phyloP scores from a whole-genome alignment of 1,140 invertebrate species.

The Leucophenga varia region DNA sequence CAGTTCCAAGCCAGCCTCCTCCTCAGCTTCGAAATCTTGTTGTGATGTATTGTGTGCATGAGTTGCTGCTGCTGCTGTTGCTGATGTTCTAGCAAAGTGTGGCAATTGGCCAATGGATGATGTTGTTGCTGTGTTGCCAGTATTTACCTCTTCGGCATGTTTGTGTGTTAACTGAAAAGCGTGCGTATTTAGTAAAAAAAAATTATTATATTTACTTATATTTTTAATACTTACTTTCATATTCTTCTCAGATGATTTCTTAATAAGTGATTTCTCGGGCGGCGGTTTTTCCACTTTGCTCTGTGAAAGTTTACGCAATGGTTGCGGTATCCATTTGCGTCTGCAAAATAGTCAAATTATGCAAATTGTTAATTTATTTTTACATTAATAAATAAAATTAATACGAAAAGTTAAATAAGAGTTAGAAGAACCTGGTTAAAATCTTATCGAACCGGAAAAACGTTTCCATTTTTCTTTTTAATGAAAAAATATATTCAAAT shows the following conservation, averaged over 20 bases:
- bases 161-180: conserved; percentile 41
- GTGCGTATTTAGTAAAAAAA: too few species aligned
- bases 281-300: conserved; percentile 79
- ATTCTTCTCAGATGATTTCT: conserved; percentile 77
- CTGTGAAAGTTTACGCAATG: conserved; percentile 85
- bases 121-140: conserved; percentile 27
- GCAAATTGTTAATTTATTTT: too few species aligned
- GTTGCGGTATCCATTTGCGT: conserved; percentile 89
- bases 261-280: conserved; percentile 67
- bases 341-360: too few species aligned
- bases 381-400: too few species aligned
- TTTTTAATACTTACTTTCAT: conserved; percentile 70
- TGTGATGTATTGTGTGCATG: conserved; percentile 21
- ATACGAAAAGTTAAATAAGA: too few species aligned
- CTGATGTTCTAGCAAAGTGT: too few species aligned
- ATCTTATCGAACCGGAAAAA: too few species aligned
- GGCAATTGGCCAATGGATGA: conserved; percentile 16
- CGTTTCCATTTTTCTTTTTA: too few species aligned
- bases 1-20: conserved; percentile 80
- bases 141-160: conserved; percentile 42
- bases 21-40: conserved; percentile 66
- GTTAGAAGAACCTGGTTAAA: too few species aligned
- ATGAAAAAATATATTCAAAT: too few species aligned
- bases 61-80: conserved; percentile 43
- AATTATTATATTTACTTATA: too few species aligned